Percentiles rank a stretch among this genome's conserved stretches.
Conservation (phyloP, 2,113 vertebrate genomes). For the Anoplopoma fimbria region DNA sequence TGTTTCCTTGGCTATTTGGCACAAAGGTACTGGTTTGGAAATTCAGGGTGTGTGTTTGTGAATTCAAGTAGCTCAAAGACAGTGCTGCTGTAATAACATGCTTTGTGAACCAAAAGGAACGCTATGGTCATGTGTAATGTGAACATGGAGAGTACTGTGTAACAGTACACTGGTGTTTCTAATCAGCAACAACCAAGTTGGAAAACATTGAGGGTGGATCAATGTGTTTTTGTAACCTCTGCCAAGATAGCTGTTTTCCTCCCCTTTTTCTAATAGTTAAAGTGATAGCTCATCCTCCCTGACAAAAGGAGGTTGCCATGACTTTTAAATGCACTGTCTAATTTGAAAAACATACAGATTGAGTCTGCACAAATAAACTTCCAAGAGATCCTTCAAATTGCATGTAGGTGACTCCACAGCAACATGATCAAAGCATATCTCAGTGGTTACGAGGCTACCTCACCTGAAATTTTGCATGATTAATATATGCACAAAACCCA, state of each 20-base stretch:
- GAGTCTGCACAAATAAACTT: no score
- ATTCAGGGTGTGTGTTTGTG: neutral
- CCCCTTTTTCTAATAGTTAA: neutral
- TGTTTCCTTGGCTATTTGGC: neutral
- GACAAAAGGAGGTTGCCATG: neutral
- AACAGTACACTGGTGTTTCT: constrained; percentile 33
- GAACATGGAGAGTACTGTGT: neutral
- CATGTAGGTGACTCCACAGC: neutral
- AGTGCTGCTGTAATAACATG: neutral
- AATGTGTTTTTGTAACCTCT: constrained; percentile 38
- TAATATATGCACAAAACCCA: neutral
- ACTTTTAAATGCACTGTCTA: neutral
- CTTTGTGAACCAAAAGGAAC: neutral
- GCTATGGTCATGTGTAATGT: constrained; percentile 5
- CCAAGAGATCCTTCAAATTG: neutral
- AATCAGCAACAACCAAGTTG: constrained; percentile 37
- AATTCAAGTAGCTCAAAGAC: neutral
- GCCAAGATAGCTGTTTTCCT: neutral
- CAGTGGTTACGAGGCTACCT: no score
- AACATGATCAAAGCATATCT: no score
- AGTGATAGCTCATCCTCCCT: constrained; percentile 9
- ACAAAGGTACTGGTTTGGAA: neutral
- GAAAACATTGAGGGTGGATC: constrained; percentile 17
- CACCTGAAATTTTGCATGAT: neutral
- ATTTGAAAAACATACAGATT: neutral